phyloP scores from a whole-genome alignment of 2,797 vertebrate genomes.

The Manis pentadactyla region DNA sequence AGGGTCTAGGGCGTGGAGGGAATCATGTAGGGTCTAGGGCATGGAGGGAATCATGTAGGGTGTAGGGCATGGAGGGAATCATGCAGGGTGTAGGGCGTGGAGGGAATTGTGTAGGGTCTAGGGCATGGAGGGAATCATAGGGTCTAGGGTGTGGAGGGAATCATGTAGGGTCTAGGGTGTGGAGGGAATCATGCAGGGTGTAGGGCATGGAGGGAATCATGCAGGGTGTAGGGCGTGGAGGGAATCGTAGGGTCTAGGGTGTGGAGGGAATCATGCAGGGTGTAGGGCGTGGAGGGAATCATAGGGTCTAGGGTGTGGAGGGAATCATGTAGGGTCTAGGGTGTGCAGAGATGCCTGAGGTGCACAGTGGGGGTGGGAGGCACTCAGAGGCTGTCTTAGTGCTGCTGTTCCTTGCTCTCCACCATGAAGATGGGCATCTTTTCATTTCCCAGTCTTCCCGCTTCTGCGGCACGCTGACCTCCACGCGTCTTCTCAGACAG shows the following conservation, averaged over 20 bases:
- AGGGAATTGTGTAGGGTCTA: background rate
- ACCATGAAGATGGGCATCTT: background rate
- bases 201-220: background rate
- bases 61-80: background rate
- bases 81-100: too few relatives aligned
- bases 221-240: background rate
- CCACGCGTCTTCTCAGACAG: background rate
- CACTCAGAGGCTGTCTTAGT: background rate
- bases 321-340: background rate
- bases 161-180: too few relatives aligned
- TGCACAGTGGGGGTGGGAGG: background rate
- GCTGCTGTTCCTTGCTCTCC: accelerated
- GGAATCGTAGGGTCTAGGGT: too few relatives aligned
- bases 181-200: too few relatives aligned
- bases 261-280: too few relatives aligned
- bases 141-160: background rate
- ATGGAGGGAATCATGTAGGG: too few relatives aligned
- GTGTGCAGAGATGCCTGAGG: background rate
- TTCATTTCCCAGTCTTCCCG: background rate
- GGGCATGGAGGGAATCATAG: too few relatives aligned
- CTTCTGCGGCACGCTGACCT: background rate
- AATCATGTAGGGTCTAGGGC: too few relatives aligned
- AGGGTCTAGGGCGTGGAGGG: background rate
- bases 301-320: background rate
- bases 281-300: too few relatives aligned